Conservation (phyloP, 2,113 vertebrate species). For the Heloderma charlesbogerti region DNA sequence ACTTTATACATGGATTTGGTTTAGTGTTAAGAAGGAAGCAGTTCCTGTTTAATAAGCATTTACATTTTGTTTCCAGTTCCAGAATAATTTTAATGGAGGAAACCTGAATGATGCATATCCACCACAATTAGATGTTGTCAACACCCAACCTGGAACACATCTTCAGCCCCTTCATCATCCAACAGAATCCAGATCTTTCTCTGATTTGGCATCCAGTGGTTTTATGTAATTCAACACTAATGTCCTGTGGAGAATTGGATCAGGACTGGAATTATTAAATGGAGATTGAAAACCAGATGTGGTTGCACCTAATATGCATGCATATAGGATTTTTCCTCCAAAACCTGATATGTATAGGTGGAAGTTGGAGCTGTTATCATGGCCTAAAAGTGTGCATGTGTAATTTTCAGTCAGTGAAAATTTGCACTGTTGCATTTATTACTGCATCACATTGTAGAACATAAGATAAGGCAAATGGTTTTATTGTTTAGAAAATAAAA, state of each 20-base stretch:
- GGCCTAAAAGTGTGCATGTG: conserved; percentile 34
- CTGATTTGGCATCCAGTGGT: conserved; percentile 78
- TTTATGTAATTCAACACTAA: conserved; percentile 72
- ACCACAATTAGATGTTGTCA: conserved; percentile 70
- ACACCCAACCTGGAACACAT: conserved; percentile 64
- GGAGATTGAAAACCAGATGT: conserved; percentile 53
- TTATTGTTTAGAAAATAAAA: conserved; percentile 68
- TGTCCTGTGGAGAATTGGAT: conserved; percentile 59
- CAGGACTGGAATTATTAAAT: conserved; percentile 39
- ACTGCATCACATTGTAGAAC: conserved; percentile 51
- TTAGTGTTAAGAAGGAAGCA: conserved; percentile 6
- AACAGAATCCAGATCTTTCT: conserved; percentile 74
- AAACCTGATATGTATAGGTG: conserved; percentile 57
- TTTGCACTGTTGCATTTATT: conserved; percentile 52
- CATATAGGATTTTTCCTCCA: conserved; percentile 62
- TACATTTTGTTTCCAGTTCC: conserved; percentile 74
- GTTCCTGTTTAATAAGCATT: conserved; percentile 48
- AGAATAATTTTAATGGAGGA: conserved; percentile 73
- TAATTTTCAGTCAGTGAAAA: conserved; percentile 52
- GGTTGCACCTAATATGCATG: conserved; percentile 60
- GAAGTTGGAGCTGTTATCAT: conserved; percentile 56
- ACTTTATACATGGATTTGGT: not conserved
- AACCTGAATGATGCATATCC: conserved; percentile 74
- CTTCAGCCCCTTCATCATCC: conserved; percentile 75
- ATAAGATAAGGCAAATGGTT: conserved; percentile 76